Conservation (phyloP, 1,140 invertebrate genomes). For the Coenobita brevimanus region DNA sequence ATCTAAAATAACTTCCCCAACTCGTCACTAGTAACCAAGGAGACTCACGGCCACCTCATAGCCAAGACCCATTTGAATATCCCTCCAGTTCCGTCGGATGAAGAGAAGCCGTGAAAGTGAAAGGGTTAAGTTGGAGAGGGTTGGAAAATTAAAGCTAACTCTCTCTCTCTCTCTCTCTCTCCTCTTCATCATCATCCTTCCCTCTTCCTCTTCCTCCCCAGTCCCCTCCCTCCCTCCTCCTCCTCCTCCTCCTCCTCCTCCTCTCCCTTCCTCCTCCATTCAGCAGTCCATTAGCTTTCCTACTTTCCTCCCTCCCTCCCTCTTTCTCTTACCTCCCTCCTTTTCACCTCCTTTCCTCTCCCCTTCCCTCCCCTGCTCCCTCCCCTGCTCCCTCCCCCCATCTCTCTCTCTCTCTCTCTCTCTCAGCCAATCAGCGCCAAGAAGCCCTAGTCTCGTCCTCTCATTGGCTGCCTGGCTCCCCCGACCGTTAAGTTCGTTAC, state of each 20-base stretch:
- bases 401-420: background rate
- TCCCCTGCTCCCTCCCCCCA: background rate
- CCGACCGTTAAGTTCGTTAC: background rate
- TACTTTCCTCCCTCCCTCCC: background rate
- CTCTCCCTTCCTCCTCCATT: background rate
- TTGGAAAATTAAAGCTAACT: no score
- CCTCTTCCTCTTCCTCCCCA: background rate
- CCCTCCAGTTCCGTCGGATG: no score
- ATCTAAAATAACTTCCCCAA: no score
- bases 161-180: background rate
- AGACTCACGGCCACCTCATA: no score
- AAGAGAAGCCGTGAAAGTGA: no score
- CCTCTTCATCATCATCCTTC: background rate
- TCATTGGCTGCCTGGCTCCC: background rate
- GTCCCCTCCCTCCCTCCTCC: background rate
- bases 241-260: background rate
- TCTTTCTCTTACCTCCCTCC: background rate
- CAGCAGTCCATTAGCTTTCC: background rate
- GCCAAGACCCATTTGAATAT: no score
- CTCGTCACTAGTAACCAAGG: no score
- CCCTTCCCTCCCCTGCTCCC: background rate
- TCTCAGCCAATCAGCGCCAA: background rate
- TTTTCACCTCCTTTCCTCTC: background rate
- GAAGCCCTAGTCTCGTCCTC: background rate
- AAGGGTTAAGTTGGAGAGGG: no score